Conservation (phyloP, 2,797 vertebrate genomes). For the Orientallactaga sibirica region DNA sequence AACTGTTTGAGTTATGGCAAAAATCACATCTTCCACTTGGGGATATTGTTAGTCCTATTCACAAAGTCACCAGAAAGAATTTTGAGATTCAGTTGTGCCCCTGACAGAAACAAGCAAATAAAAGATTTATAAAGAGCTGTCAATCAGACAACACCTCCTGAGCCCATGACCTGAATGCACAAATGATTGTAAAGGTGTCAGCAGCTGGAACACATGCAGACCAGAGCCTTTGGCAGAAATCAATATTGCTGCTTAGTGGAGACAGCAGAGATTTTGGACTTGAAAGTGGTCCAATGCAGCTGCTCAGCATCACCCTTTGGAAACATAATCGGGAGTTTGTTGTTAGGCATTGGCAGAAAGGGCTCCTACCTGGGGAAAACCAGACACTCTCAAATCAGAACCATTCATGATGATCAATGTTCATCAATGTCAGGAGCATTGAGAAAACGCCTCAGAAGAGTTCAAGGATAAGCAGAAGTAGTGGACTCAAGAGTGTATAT, state of each 20-base stretch:
- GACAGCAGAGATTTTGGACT: conserved; percentile 43
- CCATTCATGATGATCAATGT: neutral
- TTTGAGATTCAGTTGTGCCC: conserved; percentile 48
- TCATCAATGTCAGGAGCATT: neutral
- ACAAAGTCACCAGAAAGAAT: conserved; percentile 71
- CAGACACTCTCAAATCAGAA: conserved; percentile 7
- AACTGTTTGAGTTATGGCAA: conserved; percentile 58
- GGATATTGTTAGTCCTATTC: conserved; percentile 51
- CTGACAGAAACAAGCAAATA: conserved; percentile 73
- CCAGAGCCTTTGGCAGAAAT: conserved; percentile 71
- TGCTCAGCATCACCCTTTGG: conserved; percentile 39
- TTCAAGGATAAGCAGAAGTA: neutral
- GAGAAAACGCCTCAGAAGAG: fast-evolving
- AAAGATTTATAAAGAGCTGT: conserved; percentile 78
- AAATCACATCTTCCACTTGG: conserved; percentile 53
- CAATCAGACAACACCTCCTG: conserved; percentile 64
- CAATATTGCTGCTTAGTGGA: conserved; percentile 50
- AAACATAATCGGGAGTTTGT: conserved; percentile 38
- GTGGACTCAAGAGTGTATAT: neutral
- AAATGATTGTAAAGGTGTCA: conserved; percentile 46
- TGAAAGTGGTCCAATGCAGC: conserved; percentile 47
- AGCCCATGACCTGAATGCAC: conserved; percentile 58
- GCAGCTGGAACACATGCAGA: conserved; percentile 58
- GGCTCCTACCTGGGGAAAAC: neutral
- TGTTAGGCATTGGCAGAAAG: conserved; percentile 7